These are phyloP conservation scores for Grammomys dolichurus DNA, from an alignment of 2,113 vertebrate species.

Conservation along the genomic window DNA sequence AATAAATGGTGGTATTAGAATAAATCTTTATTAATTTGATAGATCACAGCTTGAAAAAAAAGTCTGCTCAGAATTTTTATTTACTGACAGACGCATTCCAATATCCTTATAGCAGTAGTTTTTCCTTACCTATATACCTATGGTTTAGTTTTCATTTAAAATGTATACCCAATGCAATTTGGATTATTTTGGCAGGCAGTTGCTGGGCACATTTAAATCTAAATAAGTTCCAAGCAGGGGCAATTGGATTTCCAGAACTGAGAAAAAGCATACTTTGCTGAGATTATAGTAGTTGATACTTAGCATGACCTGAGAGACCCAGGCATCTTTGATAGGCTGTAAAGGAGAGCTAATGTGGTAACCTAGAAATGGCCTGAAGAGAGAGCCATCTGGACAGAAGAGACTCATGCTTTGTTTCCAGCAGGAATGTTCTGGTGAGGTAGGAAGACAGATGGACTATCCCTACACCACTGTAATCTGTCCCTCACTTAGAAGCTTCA, in stretches of 20 bases:
- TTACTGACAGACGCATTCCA: slow-evolving; percentile 25
- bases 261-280: slow-evolving; percentile 40
- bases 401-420: slow-evolving; percentile 10
- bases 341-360: slow-evolving; percentile 29
- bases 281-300: background rate
- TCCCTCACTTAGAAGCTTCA: slow-evolving; percentile 32
- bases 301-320: slow-evolving; percentile 14
- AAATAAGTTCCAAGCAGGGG: slow-evolving; percentile 27
- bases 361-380: slow-evolving; percentile 58
- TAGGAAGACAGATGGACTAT: slow-evolving; percentile 51
- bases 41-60: slow-evolving; percentile 45
- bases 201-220: background rate
- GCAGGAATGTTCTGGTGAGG: slow-evolving; percentile 42
- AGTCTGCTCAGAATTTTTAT: slow-evolving; percentile 29
- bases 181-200: background rate
- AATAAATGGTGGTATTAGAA: background rate
- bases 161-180: background rate
- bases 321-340: slow-evolving; percentile 19
- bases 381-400: slow-evolving; percentile 50
- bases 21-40: slow-evolving; percentile 35
- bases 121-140: background rate
- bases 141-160: slow-evolving; percentile 56
- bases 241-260: slow-evolving; percentile 48
- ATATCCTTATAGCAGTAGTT: background rate
- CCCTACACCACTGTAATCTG: background rate